Evolutionary conservation across 2,888 invertebrate genomes (phyloP), one percentile per base, ranked within the genome.

Genomic region (Melinopterus prodromus): DNA sequence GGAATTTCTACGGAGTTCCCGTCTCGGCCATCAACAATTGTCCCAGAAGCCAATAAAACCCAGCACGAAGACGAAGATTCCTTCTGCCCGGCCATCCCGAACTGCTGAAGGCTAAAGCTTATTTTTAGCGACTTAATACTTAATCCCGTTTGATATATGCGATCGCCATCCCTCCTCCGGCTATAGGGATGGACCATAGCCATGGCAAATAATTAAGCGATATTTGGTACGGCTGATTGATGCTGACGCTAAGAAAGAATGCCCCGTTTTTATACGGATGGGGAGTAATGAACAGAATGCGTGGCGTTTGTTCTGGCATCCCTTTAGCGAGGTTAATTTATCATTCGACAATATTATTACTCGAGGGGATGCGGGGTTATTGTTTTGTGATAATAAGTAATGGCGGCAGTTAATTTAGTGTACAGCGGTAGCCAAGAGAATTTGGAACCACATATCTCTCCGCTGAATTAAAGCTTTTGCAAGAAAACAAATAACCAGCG

Each of bases 11-110:
- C 53, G 5, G 9, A 12, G 53, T 53, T 26, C 37, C 74, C 74
- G 36, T 74, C 36, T 36, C 74, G 36, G 74, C 35, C 74, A 74
- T 74, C 74, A 74, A 74, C 74, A 74, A 74, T 74, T 74, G 74
- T 74, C 74, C 37, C 36, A 35, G 37, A 74, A 37, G 74, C 74
- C 74, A 74, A 74, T 74, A 74, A 74, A 74, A 74, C 36, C 35
- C n/a, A 26, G 26, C 36, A 26, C 74, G 26, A 12, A 53, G 9
- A 12, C 53, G 53, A 9, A 12, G 53, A 53, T 53, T 53, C 53
- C 12, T 53, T 12, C 12, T 7, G 53, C 53, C 53, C 0, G 0
- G 1, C 53, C 12, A 1, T 53, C 53, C 12, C 53, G 53, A 7
- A 53, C 9, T 53, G 7, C 53, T 12, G 26, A 53, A 12, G 53